Conservation (phyloP, 2,888 invertebrate species). For the Tridacna gigas region DNA sequence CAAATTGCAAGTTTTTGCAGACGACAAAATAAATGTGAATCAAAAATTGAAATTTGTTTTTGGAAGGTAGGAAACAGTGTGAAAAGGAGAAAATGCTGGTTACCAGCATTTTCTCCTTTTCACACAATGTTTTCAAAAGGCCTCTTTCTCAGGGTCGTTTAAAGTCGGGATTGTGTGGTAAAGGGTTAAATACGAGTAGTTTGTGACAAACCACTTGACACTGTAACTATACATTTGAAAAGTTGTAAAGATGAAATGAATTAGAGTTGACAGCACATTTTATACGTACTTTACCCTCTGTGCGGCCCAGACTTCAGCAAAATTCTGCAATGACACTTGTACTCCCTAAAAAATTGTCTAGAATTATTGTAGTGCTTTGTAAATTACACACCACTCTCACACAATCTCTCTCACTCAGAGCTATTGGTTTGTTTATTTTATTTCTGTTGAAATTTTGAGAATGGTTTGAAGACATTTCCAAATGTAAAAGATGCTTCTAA, state of each 20-base stretch:
- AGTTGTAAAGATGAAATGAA: neutral
- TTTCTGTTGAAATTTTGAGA: too few relatives aligned
- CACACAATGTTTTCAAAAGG: neutral
- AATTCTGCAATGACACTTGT: constrained; percentile 62
- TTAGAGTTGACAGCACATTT: constrained; percentile 22
- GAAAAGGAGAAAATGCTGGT: too few relatives aligned
- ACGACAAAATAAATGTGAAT: too few relatives aligned
- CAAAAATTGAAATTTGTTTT: too few relatives aligned
- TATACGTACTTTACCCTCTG: constrained; percentile 64
- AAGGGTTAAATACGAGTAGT: neutral
- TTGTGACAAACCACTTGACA: too few relatives aligned
- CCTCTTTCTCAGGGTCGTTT: neutral
- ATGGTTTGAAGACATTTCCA: too few relatives aligned
- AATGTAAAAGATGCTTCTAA: too few relatives aligned
- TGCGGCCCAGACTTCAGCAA: constrained; percentile 25
- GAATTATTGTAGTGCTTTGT: constrained; percentile 75
- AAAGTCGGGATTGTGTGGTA: neutral
- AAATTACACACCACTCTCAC: constrained; percentile 44
- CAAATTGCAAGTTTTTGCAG: too few relatives aligned
- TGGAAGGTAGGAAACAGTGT: too few relatives aligned
- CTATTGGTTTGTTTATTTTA: neutral
- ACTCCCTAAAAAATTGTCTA: constrained; percentile 79
- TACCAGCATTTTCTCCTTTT: too few relatives aligned
- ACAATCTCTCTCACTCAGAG: constrained; percentile 34
- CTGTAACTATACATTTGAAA: too few relatives aligned